Conservation (phyloP, 2,888 invertebrate species). For the Rapana venosa region DNA sequence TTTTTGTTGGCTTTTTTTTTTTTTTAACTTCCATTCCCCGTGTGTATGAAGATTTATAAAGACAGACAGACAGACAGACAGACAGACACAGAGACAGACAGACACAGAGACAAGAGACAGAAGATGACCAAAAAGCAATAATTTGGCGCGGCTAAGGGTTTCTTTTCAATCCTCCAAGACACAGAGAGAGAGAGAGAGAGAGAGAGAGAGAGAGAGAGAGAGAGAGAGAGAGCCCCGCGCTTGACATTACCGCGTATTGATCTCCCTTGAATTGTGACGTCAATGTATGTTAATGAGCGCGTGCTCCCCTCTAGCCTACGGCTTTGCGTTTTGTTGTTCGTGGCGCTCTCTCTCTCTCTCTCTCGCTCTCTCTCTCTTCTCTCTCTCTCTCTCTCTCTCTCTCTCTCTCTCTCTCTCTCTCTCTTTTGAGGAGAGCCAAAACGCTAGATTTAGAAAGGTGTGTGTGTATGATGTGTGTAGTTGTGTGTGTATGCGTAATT, state of each 20-base stretch:
- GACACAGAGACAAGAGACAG: no score
- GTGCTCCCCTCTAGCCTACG: neutral
- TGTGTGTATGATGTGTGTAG: neutral
- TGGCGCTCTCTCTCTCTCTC: neutral
- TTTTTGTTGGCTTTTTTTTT: no score
- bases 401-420: neutral
- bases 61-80: no score
- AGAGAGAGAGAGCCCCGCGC: neutral
- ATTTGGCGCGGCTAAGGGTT: no score
- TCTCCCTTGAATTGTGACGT: slow-evolving; percentile 14
- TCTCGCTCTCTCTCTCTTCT: neutral
- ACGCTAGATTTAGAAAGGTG: neutral
- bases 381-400: neutral
- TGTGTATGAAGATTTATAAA: no score
- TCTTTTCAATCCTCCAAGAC: no score
- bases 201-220: neutral
- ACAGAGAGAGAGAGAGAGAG: neutral
- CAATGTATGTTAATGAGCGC: slow-evolving; percentile 14
- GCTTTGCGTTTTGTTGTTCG: neutral
- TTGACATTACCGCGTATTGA: slow-evolving; percentile 10
- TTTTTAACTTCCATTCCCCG: no score
- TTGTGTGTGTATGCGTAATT: neutral
- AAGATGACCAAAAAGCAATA: no score
- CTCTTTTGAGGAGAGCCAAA: neutral
- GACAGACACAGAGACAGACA: no score